These are phyloP conservation scores for Sceloporus undulatus DNA, from an alignment of 2,113 vertebrate species.

Conservation along the genomic window DNA sequence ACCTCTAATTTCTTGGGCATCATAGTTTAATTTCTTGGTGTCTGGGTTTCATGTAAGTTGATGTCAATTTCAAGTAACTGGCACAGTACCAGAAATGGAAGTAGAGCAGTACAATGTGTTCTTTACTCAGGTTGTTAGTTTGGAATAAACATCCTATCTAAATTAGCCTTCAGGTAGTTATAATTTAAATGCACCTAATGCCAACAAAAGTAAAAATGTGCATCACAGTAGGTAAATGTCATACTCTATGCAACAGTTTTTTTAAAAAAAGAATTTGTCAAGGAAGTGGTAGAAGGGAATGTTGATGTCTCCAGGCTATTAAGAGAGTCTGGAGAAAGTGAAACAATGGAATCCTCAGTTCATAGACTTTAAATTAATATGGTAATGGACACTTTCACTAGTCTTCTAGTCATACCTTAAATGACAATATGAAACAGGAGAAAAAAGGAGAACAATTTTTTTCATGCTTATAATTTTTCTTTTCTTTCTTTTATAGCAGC, in stretches of 20 bases:
- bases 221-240: slow-evolving; percentile 41
- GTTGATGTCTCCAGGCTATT: background rate
- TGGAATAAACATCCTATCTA: slow-evolving; percentile 73
- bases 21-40: slow-evolving; percentile 43
- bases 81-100: slow-evolving; percentile 66
- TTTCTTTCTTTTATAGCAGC: background rate
- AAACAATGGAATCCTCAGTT: slow-evolving; percentile 17
- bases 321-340: slow-evolving; percentile 7
- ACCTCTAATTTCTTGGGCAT: slow-evolving; percentile 26
- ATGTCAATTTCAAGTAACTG: slow-evolving; percentile 67
- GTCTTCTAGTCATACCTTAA: background rate
- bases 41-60: slow-evolving; percentile 62
- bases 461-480: background rate
- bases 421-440: slow-evolving; percentile 21
- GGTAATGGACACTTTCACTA: background rate
- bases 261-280: background rate
- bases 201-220: slow-evolving; percentile 62
- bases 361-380: slow-evolving; percentile 16
- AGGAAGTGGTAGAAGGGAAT: background rate
- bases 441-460: slow-evolving; percentile 40
- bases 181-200: slow-evolving; percentile 60
- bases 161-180: slow-evolving; percentile 66
- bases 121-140: slow-evolving; percentile 56
- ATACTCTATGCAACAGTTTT: slow-evolving; percentile 41
- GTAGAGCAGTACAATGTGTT: slow-evolving; percentile 77